Evolutionary conservation across 2,113 vertebrate species (phyloP), one percentile per base, ranked within the genome.

Genomic region (Catharus bicknelli): DNA sequence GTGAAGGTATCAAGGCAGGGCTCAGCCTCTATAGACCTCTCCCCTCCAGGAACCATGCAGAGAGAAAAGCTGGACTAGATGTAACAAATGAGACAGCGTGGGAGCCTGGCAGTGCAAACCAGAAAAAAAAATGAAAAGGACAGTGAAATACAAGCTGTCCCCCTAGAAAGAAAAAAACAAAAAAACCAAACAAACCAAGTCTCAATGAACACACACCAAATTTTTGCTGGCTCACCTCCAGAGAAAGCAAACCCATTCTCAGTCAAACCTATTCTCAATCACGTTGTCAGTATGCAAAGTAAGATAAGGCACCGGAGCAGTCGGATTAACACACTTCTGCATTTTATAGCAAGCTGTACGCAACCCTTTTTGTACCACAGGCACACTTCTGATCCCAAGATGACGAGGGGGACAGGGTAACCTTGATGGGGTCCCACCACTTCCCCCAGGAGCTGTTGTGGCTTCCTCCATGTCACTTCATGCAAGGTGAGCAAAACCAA

Each of bases 391-490:
- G 0, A 69, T 14, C 20, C 10, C 21, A 43, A 55, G 58, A 29
- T 0, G 30, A 54, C 2, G 34, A 75, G 4, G 11, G 13, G n/a
- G 27, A n/a, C 27, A 7, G 17, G 9, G 5, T 6, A 19, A 45
- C 51, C 26, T 38, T n/a, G 20, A 47, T 4, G 50, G 27, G 12
- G 50, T 87, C 34, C 18, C 16, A 30, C 13, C 6, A 36, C 55
- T 62, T 62, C 8, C 9, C 3, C 1, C 1, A 2, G 16, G 5
- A 78, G n/a, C 30, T 25, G 5, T 4, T 55, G 17, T 0, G 0
- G 34, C 32, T 68, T 50, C 29, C 48, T 86, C n/a, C 40, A 26
- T 19, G 63, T 38, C 59, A 48, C 18, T 20, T 51, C 1, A 4
- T 0, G 0, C 21, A 15, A 36, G 19, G 54, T 34, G 58, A 88